Evolutionary conservation across 2,113 vertebrate genomes (phyloP).

Genomic region (Emydura subglobosa): DNA sequence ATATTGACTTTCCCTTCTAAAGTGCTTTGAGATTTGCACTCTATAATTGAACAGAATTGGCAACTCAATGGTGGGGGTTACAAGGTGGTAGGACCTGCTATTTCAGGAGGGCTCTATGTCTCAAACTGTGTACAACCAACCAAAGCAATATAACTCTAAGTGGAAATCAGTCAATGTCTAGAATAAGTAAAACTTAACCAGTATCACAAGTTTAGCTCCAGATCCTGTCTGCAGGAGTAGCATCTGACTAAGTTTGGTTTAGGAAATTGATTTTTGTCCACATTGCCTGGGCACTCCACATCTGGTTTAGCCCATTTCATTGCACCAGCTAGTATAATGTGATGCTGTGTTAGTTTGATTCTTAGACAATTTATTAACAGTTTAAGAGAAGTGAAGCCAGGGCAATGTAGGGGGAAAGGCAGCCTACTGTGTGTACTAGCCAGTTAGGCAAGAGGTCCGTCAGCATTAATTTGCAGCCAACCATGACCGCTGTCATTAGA

Average conservation of each 20-base stretch:
- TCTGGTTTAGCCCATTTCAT: not conserved
- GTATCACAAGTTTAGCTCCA: not conserved
- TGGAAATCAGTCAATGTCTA: not conserved
- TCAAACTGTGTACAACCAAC: not conserved
- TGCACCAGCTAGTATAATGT: not conserved
- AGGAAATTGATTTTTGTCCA: conserved; percentile 39
- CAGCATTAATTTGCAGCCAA: conserved; percentile 23
- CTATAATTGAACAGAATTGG: too few species aligned
- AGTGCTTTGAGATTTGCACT: too few species aligned
- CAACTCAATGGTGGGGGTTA: not conserved
- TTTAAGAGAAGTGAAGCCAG: not conserved
- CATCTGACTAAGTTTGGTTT: conserved; percentile 5
- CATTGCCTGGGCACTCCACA: not conserved
- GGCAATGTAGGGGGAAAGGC: conserved; percentile 30
- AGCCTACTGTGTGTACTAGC: not conserved
- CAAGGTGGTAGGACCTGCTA: not conserved
- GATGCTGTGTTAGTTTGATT: conserved; percentile 3
- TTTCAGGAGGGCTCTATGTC: not conserved
- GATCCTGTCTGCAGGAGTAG: conserved; percentile 16
- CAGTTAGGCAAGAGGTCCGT: not conserved
- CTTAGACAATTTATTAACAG: conserved; percentile 34
- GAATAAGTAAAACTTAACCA: not conserved
- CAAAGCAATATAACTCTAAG: not conserved
- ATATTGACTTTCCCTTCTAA: too few species aligned
- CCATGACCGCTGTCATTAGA: not conserved